Evolutionary conservation across 2,888 invertebrate species (phyloP), one percentile per base, ranked within the genome.

Genomic region (Caenorhabditis sp.): DNA sequence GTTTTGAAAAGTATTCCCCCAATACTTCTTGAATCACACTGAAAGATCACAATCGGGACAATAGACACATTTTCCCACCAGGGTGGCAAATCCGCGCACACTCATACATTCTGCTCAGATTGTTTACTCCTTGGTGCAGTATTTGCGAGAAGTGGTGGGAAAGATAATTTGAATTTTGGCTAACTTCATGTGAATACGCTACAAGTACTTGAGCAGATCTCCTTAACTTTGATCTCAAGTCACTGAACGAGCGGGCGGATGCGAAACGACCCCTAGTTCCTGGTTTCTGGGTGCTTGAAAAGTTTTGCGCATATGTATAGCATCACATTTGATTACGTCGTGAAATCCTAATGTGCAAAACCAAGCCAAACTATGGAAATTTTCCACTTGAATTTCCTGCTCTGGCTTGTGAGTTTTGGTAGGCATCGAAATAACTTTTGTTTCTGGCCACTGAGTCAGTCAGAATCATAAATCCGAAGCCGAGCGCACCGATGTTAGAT

Each of bases 291-390:
- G 55, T 65, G 55, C 48, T 39, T 15, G 2, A 27, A 1, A 50
- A 62, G 41, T 56, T 65, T 66, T 66, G 56, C 50, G 48, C 56
- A 63, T 43, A 35, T 26, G n/a, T n/a, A n/a, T n/a, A n/a, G n/a
- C 30, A 50, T 62, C 48, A 48, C 48, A 30, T 48, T 46, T 61
- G 27, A 55, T 48, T 59, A 68, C 68, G 68, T 68, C 58, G 68
- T 56, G 27, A 55, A 20, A 53, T 56, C 22, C 53, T 66, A 66
- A 66, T 66, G 56, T 66, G 66, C 66, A 66, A 41, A 41, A 52
- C 30, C 41, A 37, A 13, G 27, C 45, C 32, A 22, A 22, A 65
- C 48, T 55, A 30, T 30, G 48, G 27, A 48, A 26, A 48, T 48
- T 30, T 30, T 68, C 68, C 68, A 68, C 32, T 59, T 59, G 68